These are phyloP conservation scores for Dreissena polymorpha DNA, from an alignment of 1,140 invertebrate species.

Conservation along the genomic window DNA sequence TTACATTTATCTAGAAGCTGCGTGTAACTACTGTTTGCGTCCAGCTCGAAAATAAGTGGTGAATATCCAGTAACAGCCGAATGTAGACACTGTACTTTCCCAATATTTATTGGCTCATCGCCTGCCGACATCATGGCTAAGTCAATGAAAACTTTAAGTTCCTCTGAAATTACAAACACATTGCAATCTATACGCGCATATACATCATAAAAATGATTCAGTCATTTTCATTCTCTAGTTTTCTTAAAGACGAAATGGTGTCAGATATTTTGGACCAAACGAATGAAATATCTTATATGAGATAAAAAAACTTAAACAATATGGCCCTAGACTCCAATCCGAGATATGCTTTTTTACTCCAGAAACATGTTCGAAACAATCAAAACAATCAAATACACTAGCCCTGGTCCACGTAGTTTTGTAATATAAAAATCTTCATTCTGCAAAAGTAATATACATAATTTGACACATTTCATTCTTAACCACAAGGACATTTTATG, in stretches of 20 bases:
- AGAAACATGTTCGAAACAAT: not conserved
- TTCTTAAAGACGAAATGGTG: not conserved
- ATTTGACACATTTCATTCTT: too few relatives aligned
- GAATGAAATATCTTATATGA: too few relatives aligned
- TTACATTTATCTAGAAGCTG: constrained; percentile 68
- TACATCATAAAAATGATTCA: not conserved
- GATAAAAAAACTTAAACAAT: too few relatives aligned
- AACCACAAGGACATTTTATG: too few relatives aligned
- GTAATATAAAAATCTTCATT: too few relatives aligned
- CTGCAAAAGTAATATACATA: too few relatives aligned
- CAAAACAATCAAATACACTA: not conserved
- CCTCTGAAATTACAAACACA: constrained; percentile 63
- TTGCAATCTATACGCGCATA: not conserved
- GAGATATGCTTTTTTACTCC: not conserved
- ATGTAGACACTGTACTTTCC: constrained; percentile 71
- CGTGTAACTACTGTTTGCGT: constrained; percentile 55
- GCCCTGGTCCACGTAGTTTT: not conserved
- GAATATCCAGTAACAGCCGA: constrained; percentile 75
- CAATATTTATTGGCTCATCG: constrained; percentile 71
- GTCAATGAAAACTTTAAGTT: constrained; percentile 78
- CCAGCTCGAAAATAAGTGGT: constrained; percentile 74
- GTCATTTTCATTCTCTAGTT: not conserved
- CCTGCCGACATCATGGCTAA: constrained; percentile 75
- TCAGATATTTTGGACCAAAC: too few relatives aligned
- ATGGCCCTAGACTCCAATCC: not conserved